Base-by-base conservation (phyloP, 92 coral and sea anemone genomes). In the Phymanthus crucifer region DNA sequence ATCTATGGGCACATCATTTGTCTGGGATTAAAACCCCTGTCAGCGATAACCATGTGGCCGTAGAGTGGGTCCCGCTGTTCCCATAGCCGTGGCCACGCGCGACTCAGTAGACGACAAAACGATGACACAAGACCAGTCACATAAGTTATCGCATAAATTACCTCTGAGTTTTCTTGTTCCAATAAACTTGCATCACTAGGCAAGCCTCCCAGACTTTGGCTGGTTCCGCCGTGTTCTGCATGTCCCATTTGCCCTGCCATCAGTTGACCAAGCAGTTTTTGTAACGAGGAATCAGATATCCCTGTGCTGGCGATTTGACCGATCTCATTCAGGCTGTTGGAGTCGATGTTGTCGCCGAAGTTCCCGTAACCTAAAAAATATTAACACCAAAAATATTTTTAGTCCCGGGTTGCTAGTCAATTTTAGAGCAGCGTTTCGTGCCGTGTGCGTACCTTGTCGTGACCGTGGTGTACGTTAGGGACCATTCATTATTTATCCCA, bases 231-330 rank as follows among this genome's bases (percentile, higher is more conserved):
- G 38, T 77, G 81, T 31, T 61, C 46, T 21, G 32, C 58, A 24
- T 77, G 81, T 6, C 94, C 94, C 48, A 87, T 85, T 35, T 85
- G 88, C 3, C 92, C 92, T 38, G 73, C 81, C 92, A 92, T 84
- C 9, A 92, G 76, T 71, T 92, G 94, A 18, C 97, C 97, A 13
- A 92, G 89, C 56, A 92, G 83, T 75, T 83, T 93, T 90, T 92
- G 97, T 71, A 92, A 77, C 21, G 92, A 84, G 31, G 83, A 54
- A 61, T 90, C 97, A 13, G 97, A 83, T 40, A 90, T 82, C 7
- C 92, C 90, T 36, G 78, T 82, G 54, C 77, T 82, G 26, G 86
- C 86, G 1, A 82, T 64, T 57, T 82, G 86, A 14, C 86, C 86
- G 34, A 82, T 75, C 37, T 82, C 79, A 45, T 67, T 74, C n/a